Percentiles rank a stretch among this genome's conserved stretches.
These are phyloP conservation scores for Hanleya hanleyi DNA, from an alignment of 2,888 invertebrate species.

Conservation along the genomic window DNA sequence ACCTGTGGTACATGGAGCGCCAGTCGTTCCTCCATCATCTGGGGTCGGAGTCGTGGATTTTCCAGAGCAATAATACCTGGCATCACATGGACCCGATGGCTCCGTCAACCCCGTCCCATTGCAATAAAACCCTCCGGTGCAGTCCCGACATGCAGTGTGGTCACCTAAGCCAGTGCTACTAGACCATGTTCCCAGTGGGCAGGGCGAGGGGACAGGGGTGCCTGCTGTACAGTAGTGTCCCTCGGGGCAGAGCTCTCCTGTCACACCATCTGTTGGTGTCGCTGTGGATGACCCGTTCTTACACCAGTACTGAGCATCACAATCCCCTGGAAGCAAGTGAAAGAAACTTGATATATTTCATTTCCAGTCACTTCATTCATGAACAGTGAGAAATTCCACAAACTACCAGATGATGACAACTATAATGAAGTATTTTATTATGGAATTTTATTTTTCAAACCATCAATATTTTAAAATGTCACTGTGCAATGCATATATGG, in stretches of 20 bases:
- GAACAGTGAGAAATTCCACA: too few species aligned
- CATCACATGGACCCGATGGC: constrained; percentile 61
- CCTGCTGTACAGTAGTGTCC: constrained; percentile 64
- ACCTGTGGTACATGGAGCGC: constrained; percentile 63
- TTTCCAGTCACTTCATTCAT: too few species aligned
- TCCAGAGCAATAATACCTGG: constrained; percentile 43
- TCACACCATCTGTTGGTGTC: constrained; percentile 63
- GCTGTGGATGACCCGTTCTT: constrained; percentile 59
- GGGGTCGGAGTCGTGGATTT: constrained; percentile 58
- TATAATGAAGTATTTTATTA: too few species aligned
- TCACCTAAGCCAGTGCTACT: constrained; percentile 41
- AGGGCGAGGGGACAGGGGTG: constrained; percentile 51
- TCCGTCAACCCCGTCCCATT: constrained; percentile 55
- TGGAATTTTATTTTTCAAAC: too few species aligned
- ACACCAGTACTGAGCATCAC: constrained; percentile 62
- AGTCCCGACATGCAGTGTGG: constrained; percentile 42
- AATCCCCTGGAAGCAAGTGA: constrained; percentile 51
- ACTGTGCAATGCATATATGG: too few species aligned
- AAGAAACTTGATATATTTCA: too few species aligned
- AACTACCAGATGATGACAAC: too few species aligned
- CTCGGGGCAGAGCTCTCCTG: constrained; percentile 61
- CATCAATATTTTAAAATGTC: too few species aligned
- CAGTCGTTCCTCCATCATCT: constrained; percentile 59
- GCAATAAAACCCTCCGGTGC: constrained; percentile 57
- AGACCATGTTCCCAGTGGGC: constrained; percentile 56